Evolutionary conservation across 2,113 vertebrate genomes (phyloP), one percentile per base, ranked within the genome.

Genomic region (Forbesichthys agassizii): DNA sequence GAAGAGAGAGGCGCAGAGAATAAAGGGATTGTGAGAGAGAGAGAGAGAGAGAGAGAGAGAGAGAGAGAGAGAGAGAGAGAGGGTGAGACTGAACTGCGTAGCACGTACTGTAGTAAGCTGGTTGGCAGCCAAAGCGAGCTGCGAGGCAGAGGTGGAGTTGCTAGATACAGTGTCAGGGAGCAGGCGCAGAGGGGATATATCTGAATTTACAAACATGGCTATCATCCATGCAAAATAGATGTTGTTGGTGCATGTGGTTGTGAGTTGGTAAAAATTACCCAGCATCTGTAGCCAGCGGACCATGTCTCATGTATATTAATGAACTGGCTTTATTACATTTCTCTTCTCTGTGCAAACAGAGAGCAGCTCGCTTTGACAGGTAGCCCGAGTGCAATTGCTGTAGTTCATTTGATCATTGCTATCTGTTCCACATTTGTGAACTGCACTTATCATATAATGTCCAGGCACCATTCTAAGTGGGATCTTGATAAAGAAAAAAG

Each of bases 231-330:
- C 80, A 88, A 84, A 87, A 86, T 83, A 87, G 83, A 86, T 84
- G 78, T 82, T 86, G 84, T 84, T 82, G 77, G 75, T 83, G 82
- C 65, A 36, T 90, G 81, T 84, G 87, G 83, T 86, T 81, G 85
- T 84, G 85, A 84, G 81, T 82, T 85, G 86, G 83, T 64, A 64
- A 84, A 27, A 89, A 88, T 88, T 80, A 85, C 68, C 74, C 77
- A 81, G 86, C 90, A 88, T 91, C 88, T 91, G 88, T 85, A 82
- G 84, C 83, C 83, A 87, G 84, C 73, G 53, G 86, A 89, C 71
- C 90, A 69, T 86, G 84, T 82, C 87, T 90, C 84, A 90, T 91
- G 87, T 87, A 80, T 91, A 91, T 91, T 89, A 79, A 90, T 91
- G 86, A 89, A 77, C 48, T 18, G 18, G 60, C 79, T 84, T 83